Evolutionary conservation across 37 sponge, comb jelly and placozoan species (phyloP), one percentile per base, ranked within the genome.

Genomic region (Haliclona indistincta): DNA sequence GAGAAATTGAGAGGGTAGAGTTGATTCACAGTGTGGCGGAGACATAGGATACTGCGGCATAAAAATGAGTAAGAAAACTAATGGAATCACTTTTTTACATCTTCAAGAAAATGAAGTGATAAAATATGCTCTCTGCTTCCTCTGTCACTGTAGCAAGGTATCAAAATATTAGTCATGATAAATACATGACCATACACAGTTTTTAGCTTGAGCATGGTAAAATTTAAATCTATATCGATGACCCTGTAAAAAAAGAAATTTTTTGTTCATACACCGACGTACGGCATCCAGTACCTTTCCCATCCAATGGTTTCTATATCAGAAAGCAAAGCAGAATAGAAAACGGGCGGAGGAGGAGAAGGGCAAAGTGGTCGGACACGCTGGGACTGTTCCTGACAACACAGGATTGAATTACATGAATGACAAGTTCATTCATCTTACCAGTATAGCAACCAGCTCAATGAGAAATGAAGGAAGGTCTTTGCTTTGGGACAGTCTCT

Each of bases 21-120:
- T 40, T 63, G 73, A 74, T 39, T 44, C 39, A 58, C 72, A 81
- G 0, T 36, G 23, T 7, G 70, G 73, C 35, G 81, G 45, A n/a
- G 34, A 20, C 19, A n/a, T 23, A 40, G 81, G 81, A 34, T 75
- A 78, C 81, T 81, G 43, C 28, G 74, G n/a, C 29, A 39, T 39
- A 35, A 66, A 38, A 47, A 58, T 7, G 6, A 25, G n/a, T 25
- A 58, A 58, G 11, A 58, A 58, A 8, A 58, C 13, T 58, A 58
- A 58, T 11, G n/a, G n/a, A n/a, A 11, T 25, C 11, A 58, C 7
- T 26, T 25, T 58, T 6, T 58, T n/a, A 58, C 60, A 6, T n/a
- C n/a, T 7, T 58, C 13, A n/a, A 26, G 60, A n/a, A 58, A 25
- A 26, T 58, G 60, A 58, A 58, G 11, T 20, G 60, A 58, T 7